Evolutionary conservation across 2,888 invertebrate genomes (phyloP).

Genomic region (Xanthorhoe designata): DNA sequence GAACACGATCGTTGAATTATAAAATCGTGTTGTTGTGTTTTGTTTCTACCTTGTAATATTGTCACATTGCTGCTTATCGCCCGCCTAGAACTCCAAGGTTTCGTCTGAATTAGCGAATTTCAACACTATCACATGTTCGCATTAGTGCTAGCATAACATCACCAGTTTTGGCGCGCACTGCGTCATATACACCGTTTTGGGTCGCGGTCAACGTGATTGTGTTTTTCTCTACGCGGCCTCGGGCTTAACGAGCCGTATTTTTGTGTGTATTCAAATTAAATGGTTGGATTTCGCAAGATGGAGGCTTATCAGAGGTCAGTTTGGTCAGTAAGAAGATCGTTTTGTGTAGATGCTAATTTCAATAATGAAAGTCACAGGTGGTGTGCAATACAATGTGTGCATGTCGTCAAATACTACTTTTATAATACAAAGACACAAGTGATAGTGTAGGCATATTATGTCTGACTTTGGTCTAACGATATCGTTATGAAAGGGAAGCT

Average conservation of each 20-base stretch:
- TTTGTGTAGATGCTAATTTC: neutral
- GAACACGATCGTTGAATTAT: no score
- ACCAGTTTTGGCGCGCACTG: constrained; percentile 25
- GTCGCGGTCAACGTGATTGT: constrained; percentile 70
- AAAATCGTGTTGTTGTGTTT: no score
- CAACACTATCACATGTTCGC: neutral
- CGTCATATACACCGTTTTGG: constrained; percentile 52
- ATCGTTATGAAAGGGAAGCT: no score
- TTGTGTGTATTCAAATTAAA: constrained; percentile 54
- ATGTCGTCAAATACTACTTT: no score
- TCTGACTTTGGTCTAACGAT: no score
- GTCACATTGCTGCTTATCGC: neutral
- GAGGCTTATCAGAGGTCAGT: constrained; percentile 24
- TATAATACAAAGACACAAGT: no score
- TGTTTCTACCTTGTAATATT: neutral
- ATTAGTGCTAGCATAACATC: constrained; percentile 3
- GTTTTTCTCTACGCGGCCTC: constrained; percentile 63
- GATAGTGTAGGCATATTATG: no score
- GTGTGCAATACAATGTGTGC: no score
- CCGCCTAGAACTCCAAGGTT: neutral
- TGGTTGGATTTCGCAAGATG: constrained; percentile 42
- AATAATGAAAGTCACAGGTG: neutral
- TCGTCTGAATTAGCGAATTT: neutral
- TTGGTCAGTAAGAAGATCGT: constrained; percentile 10
- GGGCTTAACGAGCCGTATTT: constrained; percentile 62